Conservation (phyloP, 2,888 invertebrate genomes). For the Machimus rusticus region DNA sequence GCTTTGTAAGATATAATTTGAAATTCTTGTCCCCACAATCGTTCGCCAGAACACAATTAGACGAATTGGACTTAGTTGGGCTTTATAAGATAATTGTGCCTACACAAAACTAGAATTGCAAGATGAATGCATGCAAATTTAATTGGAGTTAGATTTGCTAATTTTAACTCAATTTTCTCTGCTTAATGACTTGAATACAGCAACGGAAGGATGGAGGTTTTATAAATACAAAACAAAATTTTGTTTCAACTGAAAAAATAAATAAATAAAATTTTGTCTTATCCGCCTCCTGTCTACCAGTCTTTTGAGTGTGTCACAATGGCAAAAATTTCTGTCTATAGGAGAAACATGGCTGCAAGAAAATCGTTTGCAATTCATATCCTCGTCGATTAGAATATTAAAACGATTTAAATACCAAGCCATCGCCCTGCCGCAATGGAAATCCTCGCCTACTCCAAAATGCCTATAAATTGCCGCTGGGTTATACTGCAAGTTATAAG, state of each 20-base stretch:
- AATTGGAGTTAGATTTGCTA: neutral
- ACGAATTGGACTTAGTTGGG: neutral
- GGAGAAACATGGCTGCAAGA: neutral
- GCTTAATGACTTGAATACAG: neutral
- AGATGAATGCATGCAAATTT: neutral
- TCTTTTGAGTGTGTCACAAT: neutral
- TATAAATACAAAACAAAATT: neutral
- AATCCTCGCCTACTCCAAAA: slow-evolving; percentile 1
- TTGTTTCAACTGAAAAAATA: neutral
- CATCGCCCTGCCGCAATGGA: slow-evolving; percentile 2
- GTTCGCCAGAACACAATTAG: slow-evolving; percentile 9
- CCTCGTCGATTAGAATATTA: slow-evolving; percentile 1
- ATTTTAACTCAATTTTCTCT: neutral
- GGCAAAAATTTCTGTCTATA: neutral
- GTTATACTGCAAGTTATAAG: neutral
- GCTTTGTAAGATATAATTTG: neutral
- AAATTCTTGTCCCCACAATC: neutral
- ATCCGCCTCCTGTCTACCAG: neutral
- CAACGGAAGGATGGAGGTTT: neutral
- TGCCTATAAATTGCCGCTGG: neutral
- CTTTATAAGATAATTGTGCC: slow-evolving; percentile 11
- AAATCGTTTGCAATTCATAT: neutral
- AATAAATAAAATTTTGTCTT: neutral
- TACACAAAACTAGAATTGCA: neutral
- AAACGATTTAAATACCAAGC: slow-evolving; percentile 1